Percentiles rank a stretch among this genome's conserved stretches.
Evolutionary conservation across 2,888 invertebrate species (phyloP).

Genomic region (Nemotelus nigrinus): DNA sequence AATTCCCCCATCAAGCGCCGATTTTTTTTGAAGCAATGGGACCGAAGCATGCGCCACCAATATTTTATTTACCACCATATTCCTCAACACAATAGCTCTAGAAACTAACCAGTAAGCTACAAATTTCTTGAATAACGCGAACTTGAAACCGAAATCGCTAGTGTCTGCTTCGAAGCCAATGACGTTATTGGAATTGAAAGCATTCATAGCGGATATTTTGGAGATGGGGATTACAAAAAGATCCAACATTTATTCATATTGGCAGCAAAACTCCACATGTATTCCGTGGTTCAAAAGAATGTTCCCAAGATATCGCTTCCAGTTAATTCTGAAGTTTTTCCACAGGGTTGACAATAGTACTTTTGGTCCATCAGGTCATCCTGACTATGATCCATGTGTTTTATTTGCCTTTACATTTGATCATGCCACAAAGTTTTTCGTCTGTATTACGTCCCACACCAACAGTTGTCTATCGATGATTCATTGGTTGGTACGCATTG

Average conservation of each 20-base stretch:
- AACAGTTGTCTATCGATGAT: no score
- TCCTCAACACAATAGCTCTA: no score
- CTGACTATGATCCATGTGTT: conserved; percentile 23
- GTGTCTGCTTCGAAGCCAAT: neutral
- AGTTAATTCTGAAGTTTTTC: conserved; percentile 27
- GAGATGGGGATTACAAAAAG: neutral
- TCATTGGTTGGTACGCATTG: no score
- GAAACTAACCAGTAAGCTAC: no score
- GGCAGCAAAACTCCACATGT: neutral
- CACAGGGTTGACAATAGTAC: conserved; percentile 21
- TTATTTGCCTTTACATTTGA: neutral
- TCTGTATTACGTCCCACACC: no score
- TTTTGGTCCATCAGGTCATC: conserved; percentile 25
- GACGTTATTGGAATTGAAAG: neutral
- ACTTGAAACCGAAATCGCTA: no score
- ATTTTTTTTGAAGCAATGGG: no score
- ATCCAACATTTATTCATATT: neutral
- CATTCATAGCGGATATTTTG: conserved; percentile 15
- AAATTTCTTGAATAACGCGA: no score
- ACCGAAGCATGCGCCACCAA: no score
- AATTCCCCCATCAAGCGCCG: no score
- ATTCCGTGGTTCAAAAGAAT: conserved; percentile 9
- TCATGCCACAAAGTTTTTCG: neutral
- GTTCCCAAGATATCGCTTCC: conserved; percentile 43
- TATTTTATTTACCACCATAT: no score